phyloP scores from a whole-genome alignment of 2,797 vertebrate genomes.

The Cuculus canorus region DNA sequence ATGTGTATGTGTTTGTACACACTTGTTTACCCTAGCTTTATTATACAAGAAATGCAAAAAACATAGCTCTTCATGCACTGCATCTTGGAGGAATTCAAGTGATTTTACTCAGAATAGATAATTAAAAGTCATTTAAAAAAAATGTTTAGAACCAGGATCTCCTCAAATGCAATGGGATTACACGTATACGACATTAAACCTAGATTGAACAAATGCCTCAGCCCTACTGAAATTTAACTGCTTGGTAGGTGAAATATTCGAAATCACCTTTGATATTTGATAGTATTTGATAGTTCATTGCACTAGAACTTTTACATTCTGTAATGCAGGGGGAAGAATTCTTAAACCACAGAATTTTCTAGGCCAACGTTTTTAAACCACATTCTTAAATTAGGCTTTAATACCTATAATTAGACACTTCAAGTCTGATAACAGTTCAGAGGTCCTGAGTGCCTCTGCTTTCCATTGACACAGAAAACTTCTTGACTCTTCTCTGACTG shows the following conservation, averaged over 20 bases:
- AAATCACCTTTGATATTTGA: no score
- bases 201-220: background rate
- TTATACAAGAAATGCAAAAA: background rate
- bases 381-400: conserved; percentile 5
- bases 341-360: background rate
- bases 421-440: background rate
- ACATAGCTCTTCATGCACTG: background rate
- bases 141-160: background rate
- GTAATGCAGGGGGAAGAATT: background rate
- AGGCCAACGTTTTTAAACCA: background rate
- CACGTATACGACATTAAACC: background rate
- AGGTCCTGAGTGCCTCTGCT: background rate
- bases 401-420: conserved; percentile 14
- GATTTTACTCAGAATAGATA: background rate
- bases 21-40: background rate
- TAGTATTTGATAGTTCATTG: background rate
- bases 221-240: background rate
- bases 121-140: background rate
- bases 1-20: background rate
- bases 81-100: background rate
- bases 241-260: background rate
- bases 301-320: background rate
- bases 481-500: background rate
- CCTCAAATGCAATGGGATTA: background rate
- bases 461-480: conserved; percentile 3